These are phyloP conservation scores for Gephyroberyx darwinii DNA, from an alignment of 2,797 vertebrate species.

Conservation along the genomic window DNA sequence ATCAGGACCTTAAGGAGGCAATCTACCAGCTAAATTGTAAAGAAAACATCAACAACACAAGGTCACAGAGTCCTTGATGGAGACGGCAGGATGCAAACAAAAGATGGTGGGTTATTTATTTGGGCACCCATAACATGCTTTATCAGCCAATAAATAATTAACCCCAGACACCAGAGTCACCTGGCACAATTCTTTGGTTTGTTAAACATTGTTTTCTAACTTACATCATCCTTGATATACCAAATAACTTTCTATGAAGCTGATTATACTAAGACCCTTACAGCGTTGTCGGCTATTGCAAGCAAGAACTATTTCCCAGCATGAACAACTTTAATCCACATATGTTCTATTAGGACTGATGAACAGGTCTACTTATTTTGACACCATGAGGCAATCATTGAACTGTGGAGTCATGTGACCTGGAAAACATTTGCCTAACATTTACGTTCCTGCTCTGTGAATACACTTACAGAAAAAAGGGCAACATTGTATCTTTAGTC, in stretches of 20 bases:
- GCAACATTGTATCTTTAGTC: slow-evolving; percentile 1
- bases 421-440: slow-evolving; percentile 55
- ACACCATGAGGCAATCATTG: slow-evolving; percentile 28
- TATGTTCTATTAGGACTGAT: slow-evolving; percentile 1
- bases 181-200: not conserved
- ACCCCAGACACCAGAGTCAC: not conserved
- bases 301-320: not conserved
- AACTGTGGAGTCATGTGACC: slow-evolving; percentile 49
- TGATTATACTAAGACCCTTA: not conserved
- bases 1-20: slow-evolving; percentile 20
- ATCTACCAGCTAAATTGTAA: too few species aligned
- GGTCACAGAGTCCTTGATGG: not conserved
- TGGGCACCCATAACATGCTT: not conserved
- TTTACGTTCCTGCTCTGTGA: slow-evolving; percentile 20
- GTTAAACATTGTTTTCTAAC: too few species aligned
- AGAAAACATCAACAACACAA: not conserved
- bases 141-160: not conserved
- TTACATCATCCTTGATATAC: not conserved
- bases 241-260: not conserved
- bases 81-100: slow-evolving; percentile 1
- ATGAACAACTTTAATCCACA: not conserved
- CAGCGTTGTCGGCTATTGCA: not conserved
- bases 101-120: not conserved
- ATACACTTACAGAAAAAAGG: too few species aligned
- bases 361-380: slow-evolving; percentile 34